These are phyloP conservation scores for Anableps anableps DNA, from an alignment of 2,797 vertebrate genomes.

Conservation along the genomic window DNA sequence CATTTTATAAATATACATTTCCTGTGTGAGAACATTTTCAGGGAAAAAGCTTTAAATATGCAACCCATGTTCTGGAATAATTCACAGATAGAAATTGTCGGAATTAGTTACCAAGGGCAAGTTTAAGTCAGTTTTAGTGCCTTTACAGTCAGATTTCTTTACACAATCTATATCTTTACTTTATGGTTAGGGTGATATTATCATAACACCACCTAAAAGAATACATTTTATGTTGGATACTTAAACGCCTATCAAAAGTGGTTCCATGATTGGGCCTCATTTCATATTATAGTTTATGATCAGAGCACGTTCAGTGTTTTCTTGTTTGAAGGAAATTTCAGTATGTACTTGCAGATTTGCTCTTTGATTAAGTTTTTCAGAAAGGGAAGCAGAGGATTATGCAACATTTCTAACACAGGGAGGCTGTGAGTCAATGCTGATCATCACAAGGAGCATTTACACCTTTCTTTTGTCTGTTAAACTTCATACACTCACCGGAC, in stretches of 20 bases:
- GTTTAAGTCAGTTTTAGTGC: background rate
- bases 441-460: background rate
- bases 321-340: background rate
- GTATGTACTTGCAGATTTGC: constrained; percentile 33
- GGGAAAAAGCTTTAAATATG: background rate
- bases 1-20: too few species aligned
- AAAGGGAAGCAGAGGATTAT: background rate
- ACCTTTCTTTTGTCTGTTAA: background rate
- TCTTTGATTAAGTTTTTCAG: constrained; percentile 38
- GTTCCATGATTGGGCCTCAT: background rate
- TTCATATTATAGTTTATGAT: background rate
- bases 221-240: background rate
- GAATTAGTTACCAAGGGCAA: background rate
- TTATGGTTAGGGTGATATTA: background rate
- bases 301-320: background rate
- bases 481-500: background rate
- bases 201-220: background rate
- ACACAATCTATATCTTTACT: background rate
- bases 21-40: background rate
- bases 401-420: background rate
- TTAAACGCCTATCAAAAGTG: background rate
- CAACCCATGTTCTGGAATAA: too few species aligned
- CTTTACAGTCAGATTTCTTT: background rate
- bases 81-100: too few species aligned
- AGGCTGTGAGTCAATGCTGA: background rate